Percentiles rank a stretch among this genome's conserved stretches.
Conservation (phyloP, 2,797 vertebrate genomes). For the Heterohyrax brucei region DNA sequence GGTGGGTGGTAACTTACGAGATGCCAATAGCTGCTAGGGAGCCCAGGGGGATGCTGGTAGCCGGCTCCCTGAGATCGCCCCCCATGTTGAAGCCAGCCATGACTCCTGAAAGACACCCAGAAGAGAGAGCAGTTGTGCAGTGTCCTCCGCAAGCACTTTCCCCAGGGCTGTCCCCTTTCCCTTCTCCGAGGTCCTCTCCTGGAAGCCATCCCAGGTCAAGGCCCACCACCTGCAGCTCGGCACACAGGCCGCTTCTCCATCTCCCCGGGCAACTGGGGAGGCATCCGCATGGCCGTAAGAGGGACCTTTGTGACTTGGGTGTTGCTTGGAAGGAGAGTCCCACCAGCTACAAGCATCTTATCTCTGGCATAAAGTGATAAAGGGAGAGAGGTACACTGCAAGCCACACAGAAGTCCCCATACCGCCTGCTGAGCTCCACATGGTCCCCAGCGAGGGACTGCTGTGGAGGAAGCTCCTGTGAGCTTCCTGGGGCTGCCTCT, state of each 20-base stretch:
- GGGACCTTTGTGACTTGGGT: constrained; percentile 75
- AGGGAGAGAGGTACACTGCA: neutral
- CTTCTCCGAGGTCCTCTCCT: neutral
- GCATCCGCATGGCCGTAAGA: constrained; percentile 61
- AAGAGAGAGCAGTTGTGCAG: neutral
- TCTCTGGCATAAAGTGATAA: constrained; percentile 28
- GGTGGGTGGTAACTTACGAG: constrained; percentile 93
- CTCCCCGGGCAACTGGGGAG: constrained; percentile 81
- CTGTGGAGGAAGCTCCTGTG: neutral
- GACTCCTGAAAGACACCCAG: constrained; percentile 93
- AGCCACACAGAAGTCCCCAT: constrained; percentile 49
- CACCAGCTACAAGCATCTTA: constrained; percentile 40
- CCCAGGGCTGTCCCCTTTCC: neutral
- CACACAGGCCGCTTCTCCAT: constrained; percentile 2
- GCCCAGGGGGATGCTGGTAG: constrained; percentile 96
- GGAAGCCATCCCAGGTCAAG: neutral
- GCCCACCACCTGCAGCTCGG: constrained; percentile 43
- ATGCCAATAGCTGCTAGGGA: constrained; percentile 97
- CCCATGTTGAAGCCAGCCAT: constrained; percentile 99
- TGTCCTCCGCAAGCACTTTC: neutral
- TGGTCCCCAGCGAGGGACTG: neutral
- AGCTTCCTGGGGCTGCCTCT: neutral
- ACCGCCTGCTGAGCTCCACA: neutral
- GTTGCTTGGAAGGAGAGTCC: neutral
- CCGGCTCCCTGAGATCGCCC: constrained; percentile 96